phyloP scores from a whole-genome alignment of 1,140 invertebrate genomes.

The Caenorhabditis tropicalis region DNA sequence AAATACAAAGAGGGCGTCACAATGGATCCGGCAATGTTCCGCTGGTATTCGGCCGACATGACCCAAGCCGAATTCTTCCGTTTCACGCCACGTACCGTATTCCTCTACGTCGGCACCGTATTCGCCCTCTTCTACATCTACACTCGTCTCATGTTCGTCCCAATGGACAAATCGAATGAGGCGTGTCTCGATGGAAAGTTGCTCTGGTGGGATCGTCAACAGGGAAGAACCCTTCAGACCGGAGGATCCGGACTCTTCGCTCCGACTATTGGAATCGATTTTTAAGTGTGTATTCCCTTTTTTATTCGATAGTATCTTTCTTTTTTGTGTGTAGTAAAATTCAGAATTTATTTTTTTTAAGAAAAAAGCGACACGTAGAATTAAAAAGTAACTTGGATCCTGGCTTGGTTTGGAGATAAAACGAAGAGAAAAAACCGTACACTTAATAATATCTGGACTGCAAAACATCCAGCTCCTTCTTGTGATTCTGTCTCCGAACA shows the following conservation, averaged over 20 bases:
- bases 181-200: constrained; percentile 65
- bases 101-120: constrained; percentile 64
- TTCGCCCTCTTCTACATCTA: constrained; percentile 65
- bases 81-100: constrained; percentile 63
- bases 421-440: no score
- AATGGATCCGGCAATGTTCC: constrained; percentile 71
- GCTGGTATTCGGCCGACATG: constrained; percentile 72
- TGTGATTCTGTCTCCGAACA: not conserved
- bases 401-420: no score
- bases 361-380: no score
- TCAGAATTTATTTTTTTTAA: not conserved
- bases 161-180: constrained; percentile 60
- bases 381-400: no score
- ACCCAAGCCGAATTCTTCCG: constrained; percentile 70
- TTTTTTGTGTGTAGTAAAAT: not conserved
- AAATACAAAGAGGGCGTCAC: constrained; percentile 72
- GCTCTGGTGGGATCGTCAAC: constrained; percentile 70
- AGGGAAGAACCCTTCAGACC: constrained; percentile 56
- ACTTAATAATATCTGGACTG: constrained; percentile 7
- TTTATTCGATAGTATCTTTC: not conserved
- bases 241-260: constrained; percentile 62
- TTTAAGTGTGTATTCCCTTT: constrained; percentile 47
- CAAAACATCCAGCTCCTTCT: constrained; percentile 8
- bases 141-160: constrained; percentile 59
- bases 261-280: constrained; percentile 60